Evolutionary conservation across 2,113 vertebrate genomes (phyloP).

Genomic region (Alces alces): DNA sequence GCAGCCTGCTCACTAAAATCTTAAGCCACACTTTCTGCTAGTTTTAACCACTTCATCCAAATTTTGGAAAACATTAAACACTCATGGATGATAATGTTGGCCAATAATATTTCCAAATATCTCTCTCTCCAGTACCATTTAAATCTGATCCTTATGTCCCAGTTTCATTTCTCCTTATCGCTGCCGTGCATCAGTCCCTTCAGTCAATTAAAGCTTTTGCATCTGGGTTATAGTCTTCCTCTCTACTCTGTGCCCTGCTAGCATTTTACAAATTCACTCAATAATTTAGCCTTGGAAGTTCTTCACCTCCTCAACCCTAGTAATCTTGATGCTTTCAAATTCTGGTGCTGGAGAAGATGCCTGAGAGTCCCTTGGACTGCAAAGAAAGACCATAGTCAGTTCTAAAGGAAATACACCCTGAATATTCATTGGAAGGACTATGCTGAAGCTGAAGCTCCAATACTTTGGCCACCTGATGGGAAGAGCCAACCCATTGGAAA

Average conservation of each 20-base stretch:
- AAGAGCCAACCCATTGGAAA: not conserved
- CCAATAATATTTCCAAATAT: not conserved
- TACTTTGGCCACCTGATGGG: not conserved
- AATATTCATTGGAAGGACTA: not conserved
- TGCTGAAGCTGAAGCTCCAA: not conserved
- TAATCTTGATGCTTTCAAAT: not conserved
- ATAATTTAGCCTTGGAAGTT: not conserved
- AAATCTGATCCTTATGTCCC: not conserved
- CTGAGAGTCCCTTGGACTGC: not conserved
- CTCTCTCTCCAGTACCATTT: not conserved
- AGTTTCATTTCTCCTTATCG: not conserved
- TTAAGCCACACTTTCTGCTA: not conserved
- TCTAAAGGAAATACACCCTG: not conserved
- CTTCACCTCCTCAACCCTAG: not conserved
- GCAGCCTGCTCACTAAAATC: not conserved
- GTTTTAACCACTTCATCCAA: not conserved
- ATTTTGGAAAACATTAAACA: not conserved
- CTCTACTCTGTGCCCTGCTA: not conserved
- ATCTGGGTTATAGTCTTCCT: not conserved
- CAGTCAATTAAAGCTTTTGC: not conserved
- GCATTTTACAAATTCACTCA: not conserved
- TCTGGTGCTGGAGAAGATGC: not conserved
- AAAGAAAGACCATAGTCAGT: not conserved
- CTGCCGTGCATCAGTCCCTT: not conserved
- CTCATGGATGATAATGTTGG: not conserved